Conservation (phyloP, 2,797 vertebrate species). For the Aselliscus stoliczkanus region DNA sequence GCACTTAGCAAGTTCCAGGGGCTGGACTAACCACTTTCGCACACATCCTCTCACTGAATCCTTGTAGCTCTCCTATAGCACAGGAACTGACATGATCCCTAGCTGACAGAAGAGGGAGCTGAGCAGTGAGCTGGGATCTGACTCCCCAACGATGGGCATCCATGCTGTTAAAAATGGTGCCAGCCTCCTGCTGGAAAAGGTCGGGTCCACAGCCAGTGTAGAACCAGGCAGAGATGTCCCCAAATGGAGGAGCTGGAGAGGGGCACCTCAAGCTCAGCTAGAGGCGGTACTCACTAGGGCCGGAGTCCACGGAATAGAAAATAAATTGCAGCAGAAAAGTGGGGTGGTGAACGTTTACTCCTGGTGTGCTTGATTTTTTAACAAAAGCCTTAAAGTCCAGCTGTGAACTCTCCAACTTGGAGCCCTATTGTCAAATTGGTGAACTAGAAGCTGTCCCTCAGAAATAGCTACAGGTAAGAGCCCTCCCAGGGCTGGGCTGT, state of each 20-base stretch:
- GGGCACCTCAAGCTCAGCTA: neutral
- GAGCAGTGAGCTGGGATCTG: neutral
- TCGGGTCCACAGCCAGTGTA: neutral
- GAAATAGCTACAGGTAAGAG: conserved; percentile 84
- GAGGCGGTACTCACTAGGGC: neutral
- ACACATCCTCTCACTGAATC: neutral
- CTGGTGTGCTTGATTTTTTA: neutral
- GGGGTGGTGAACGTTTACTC: neutral
- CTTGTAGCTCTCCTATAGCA: neutral
- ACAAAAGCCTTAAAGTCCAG: conserved; percentile 86
- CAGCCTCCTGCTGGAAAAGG: neutral
- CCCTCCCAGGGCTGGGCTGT: neutral
- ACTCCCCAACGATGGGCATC: neutral
- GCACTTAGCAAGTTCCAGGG: neutral
- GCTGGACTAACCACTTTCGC: neutral
- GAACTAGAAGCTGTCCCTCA: conserved; percentile 84
- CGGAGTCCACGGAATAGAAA: neutral
- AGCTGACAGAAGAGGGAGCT: neutral
- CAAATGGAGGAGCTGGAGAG: neutral
- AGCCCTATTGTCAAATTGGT: conserved; percentile 85
- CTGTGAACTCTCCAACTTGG: conserved; percentile 86
- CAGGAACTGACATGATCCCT: neutral
- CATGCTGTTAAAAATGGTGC: neutral
- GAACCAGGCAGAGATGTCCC: neutral
- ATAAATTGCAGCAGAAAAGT: neutral